phyloP scores from a whole-genome alignment of 2,888 invertebrate genomes.

The Perithous albicinctus region DNA sequence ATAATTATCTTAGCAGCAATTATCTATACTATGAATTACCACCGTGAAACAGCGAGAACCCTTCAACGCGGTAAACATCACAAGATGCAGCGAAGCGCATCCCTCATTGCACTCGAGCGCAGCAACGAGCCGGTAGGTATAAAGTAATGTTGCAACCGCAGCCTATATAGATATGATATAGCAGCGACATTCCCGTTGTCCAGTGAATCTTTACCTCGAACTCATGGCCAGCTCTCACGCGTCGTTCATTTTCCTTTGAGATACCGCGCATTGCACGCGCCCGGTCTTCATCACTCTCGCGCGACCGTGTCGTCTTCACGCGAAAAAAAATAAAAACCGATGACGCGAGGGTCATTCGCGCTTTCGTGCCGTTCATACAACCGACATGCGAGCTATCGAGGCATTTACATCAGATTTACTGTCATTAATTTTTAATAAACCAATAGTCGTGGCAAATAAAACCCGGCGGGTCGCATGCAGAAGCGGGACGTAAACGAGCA shows the following conservation, averaged over 20 bases:
- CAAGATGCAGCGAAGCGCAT: background rate
- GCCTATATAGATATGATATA: conserved; percentile 1
- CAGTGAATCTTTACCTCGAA: background rate
- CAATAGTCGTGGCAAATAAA: conserved; percentile 70
- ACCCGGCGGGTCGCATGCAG: conserved; percentile 70
- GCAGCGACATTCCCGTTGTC: conserved; percentile 7
- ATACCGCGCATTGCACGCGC: conserved; percentile 12
- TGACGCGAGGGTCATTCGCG: background rate
- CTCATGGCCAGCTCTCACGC: background rate
- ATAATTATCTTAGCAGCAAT: background rate
- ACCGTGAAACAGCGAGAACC: background rate
- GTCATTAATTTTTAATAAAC: conserved; percentile 83
- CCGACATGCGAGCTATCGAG: conserved; percentile 73
- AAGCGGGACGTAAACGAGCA: conserved; percentile 66
- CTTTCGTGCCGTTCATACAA: conserved; percentile 29
- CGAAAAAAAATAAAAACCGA: background rate
- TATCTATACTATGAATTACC: no score
- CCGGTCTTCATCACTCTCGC: background rate
- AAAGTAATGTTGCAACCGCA: conserved; percentile 6
- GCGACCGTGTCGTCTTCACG: background rate
- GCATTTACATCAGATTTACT: conserved; percentile 79
- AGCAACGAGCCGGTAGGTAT: conserved; percentile 1
- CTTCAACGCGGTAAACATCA: conserved; percentile 18
- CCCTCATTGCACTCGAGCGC: background rate
- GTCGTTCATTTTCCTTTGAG: conserved; percentile 6